phyloP scores from a whole-genome alignment of 2,888 invertebrate genomes.

The Scelioninae gen. 1 region DNA sequence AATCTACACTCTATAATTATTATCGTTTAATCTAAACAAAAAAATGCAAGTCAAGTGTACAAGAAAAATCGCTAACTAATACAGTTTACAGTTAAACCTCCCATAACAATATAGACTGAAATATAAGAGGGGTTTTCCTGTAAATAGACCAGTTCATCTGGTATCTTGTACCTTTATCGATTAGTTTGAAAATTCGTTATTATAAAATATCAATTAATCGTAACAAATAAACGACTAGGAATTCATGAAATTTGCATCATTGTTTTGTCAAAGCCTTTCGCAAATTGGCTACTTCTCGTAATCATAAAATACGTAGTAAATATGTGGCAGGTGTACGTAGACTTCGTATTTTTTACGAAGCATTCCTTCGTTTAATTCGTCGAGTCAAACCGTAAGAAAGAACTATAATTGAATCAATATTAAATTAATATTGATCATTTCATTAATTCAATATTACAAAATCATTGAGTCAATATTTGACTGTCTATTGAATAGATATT shows the following conservation, averaged over 20 bases:
- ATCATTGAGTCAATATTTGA: too few relatives aligned
- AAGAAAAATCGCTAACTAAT: too few relatives aligned
- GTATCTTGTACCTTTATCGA: conserved; percentile 23
- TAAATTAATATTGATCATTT: too few relatives aligned
- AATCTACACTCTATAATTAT: neutral
- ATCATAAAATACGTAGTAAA: too few relatives aligned
- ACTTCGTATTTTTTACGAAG: too few relatives aligned
- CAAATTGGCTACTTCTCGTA: neutral
- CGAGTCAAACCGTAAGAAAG: too few relatives aligned
- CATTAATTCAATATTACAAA: too few relatives aligned
- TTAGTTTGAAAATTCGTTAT: neutral
- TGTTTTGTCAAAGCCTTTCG: conserved; percentile 24
- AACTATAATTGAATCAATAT: too few relatives aligned
- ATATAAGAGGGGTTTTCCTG: neutral
- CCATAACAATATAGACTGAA: too few relatives aligned
- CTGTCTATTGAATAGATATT: too few relatives aligned
- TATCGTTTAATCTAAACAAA: neutral
- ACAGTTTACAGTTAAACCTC: neutral
- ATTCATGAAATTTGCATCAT: conserved; percentile 11
- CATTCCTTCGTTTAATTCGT: too few relatives aligned
- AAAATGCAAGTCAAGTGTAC: neutral
- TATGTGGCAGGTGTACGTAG: too few relatives aligned
- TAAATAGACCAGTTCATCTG: neutral
- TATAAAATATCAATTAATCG: neutral
- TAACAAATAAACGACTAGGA: conserved; percentile 36